A percentile compares a stretch with the other conserved stretches of the same genome.
Conservation (phyloP, 1,140 invertebrate genomes). For the Saccostrea cuccullata region DNA sequence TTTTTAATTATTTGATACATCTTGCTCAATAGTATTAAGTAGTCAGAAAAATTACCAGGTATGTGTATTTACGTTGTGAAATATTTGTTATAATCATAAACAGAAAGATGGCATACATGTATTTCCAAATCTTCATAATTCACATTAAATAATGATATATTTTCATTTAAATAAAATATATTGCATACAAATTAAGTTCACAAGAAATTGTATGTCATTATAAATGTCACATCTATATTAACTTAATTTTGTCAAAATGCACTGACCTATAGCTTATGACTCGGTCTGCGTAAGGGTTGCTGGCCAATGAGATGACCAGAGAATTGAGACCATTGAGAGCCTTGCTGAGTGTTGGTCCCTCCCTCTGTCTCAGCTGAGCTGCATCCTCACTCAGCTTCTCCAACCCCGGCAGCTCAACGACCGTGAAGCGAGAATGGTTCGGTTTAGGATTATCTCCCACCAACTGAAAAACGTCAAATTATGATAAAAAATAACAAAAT, state of each 20-base stretch:
- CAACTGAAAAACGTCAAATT: slow-evolving; percentile 61
- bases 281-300: slow-evolving; percentile 70
- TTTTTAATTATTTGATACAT: too few species aligned
- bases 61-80: too few species aligned
- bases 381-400: slow-evolving; percentile 70
- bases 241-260: background rate
- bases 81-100: too few species aligned
- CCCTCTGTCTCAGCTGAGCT: slow-evolving; percentile 61
- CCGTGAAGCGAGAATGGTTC: slow-evolving; percentile 72
- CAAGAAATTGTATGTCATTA: too few species aligned
- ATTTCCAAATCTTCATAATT: too few species aligned
- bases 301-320: slow-evolving; percentile 67
- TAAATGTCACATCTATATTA: background rate
- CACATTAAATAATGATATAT: too few species aligned
- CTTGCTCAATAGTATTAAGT: too few species aligned
- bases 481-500: background rate
- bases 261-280: slow-evolving; percentile 74
- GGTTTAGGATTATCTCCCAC: slow-evolving; percentile 68
- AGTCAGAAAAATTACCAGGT: too few species aligned
- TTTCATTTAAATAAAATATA: too few species aligned
- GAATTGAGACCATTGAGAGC: slow-evolving; percentile 66
- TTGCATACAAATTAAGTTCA: too few species aligned
- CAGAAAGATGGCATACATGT: too few species aligned
- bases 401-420: slow-evolving; percentile 73
- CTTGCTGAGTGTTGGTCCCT: slow-evolving; percentile 68